Percentiles rank a stretch among this genome's conserved stretches.
Conservation (phyloP, 2,888 invertebrate species). For the Phytoseiulus persimilis region DNA sequence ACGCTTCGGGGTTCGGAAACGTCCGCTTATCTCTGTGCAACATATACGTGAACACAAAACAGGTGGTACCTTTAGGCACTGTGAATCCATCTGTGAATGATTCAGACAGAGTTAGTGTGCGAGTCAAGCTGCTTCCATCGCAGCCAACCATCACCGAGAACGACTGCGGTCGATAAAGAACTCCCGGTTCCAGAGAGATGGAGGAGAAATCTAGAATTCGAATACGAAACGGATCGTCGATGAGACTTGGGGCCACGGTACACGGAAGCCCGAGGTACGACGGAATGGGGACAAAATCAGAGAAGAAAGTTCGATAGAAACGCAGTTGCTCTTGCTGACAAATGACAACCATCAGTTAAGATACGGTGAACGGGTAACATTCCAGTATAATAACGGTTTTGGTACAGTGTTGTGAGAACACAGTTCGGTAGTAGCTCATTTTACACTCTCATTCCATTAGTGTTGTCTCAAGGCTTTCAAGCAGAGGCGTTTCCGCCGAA, state of each 20-base stretch:
- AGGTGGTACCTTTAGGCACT: slow-evolving; percentile 48
- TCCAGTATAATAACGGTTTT: not conserved
- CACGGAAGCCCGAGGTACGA: not conserved
- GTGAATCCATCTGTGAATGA: slow-evolving; percentile 44
- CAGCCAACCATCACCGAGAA: not conserved
- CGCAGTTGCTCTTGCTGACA: not conserved
- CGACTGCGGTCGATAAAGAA: not conserved
- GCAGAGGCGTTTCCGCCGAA: not conserved
- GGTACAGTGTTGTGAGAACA: not conserved
- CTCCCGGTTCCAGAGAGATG: not conserved
- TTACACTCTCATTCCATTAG: not conserved
- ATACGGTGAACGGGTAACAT: not conserved
- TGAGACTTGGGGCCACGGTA: not conserved
- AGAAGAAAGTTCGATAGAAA: not conserved
- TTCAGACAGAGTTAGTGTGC: not conserved
- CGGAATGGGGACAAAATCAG: not conserved
- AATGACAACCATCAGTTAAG: not conserved
- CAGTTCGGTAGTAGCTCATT: not conserved
- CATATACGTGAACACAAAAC: slow-evolving; percentile 47
- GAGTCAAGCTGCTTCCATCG: not conserved
- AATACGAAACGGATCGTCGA: no score
- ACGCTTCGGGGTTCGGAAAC: slow-evolving; percentile 51
- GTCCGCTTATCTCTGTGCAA: slow-evolving; percentile 47
- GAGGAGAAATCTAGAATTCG: not conserved
- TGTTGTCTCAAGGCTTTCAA: not conserved